Conservation (phyloP, 2,888 invertebrate genomes). For the Eupsilia transversa region DNA sequence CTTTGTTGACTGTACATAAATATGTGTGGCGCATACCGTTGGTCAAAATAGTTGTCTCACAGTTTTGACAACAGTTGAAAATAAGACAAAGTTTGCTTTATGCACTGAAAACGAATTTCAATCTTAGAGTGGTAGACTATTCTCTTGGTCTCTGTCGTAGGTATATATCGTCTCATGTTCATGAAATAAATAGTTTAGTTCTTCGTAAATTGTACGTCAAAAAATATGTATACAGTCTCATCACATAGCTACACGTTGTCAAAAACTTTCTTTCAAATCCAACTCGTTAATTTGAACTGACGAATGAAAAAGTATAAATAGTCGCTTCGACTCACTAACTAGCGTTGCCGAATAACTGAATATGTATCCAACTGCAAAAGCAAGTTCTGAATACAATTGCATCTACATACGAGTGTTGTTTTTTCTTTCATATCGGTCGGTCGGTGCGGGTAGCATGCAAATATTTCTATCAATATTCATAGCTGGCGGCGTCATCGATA, state of each 20-base stretch:
- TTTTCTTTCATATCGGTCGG: constrained; percentile 74
- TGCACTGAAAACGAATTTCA: neutral
- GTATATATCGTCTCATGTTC: neutral
- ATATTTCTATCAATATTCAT: constrained; percentile 87
- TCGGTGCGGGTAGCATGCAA: constrained; percentile 81
- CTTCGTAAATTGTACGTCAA: neutral
- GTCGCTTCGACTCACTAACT: constrained; percentile 59
- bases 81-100: too few species aligned
- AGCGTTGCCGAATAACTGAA: constrained; percentile 63
- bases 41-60: neutral
- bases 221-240: constrained; percentile 9
- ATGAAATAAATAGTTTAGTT: constrained; percentile 8
- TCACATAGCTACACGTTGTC: constrained; percentile 7
- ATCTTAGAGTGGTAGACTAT: neutral
- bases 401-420: constrained; percentile 69
- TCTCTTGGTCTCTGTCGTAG: neutral
- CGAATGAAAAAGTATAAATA: constrained; percentile 59
- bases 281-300: constrained; percentile 45
- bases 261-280: constrained; percentile 33
- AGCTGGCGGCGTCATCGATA: constrained; percentile 79
- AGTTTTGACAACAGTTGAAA: neutral
- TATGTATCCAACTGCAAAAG: constrained; percentile 60
- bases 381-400: constrained; percentile 63
- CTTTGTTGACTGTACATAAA: too few species aligned
- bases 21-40: neutral